Percentiles rank a stretch among this genome's conserved stretches.
Evolutionary conservation across 2,113 vertebrate genomes (phyloP).

Genomic region (Galeopterus variegatus): DNA sequence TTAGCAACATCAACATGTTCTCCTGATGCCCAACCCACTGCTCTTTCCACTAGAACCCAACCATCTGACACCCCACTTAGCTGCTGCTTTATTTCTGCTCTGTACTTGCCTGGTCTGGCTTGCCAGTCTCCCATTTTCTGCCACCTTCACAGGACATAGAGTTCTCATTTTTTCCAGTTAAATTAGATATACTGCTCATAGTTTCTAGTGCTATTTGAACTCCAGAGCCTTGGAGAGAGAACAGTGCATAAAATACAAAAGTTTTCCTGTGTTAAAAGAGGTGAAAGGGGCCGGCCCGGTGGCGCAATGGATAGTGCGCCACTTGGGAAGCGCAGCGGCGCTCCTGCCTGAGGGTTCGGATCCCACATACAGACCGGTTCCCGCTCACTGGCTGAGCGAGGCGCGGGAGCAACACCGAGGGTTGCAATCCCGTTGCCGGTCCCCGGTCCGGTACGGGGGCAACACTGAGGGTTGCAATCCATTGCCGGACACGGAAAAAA

Average conservation of each 20-base stretch:
- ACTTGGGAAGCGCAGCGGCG: too few species aligned
- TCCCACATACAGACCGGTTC: too few species aligned
- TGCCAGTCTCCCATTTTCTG: constrained; percentile 16
- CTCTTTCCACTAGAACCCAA: constrained; percentile 27
- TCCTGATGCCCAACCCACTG: not conserved
- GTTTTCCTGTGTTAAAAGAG: constrained; percentile 1
- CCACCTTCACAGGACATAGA: not conserved
- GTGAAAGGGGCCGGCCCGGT: too few species aligned
- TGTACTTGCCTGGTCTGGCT: not conserved
- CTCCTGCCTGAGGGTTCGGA: too few species aligned
- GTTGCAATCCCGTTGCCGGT: too few species aligned
- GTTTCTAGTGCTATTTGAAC: not conserved
- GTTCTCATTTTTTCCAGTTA: not conserved
- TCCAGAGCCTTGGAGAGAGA: not conserved
- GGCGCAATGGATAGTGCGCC: too few species aligned
- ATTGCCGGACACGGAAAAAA: too few species aligned
- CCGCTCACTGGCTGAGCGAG: too few species aligned
- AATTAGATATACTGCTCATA: not conserved
- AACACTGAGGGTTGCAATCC: too few species aligned
- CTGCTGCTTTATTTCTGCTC: constrained; percentile 36
- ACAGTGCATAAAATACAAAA: constrained; percentile 28
- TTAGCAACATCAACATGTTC: not conserved
- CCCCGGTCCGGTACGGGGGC: too few species aligned
- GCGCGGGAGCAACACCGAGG: too few species aligned
- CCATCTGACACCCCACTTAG: not conserved